Base-by-base conservation (phyloP, 2,888 invertebrate species). In the Rhimphoctona megacephalus region DNA sequence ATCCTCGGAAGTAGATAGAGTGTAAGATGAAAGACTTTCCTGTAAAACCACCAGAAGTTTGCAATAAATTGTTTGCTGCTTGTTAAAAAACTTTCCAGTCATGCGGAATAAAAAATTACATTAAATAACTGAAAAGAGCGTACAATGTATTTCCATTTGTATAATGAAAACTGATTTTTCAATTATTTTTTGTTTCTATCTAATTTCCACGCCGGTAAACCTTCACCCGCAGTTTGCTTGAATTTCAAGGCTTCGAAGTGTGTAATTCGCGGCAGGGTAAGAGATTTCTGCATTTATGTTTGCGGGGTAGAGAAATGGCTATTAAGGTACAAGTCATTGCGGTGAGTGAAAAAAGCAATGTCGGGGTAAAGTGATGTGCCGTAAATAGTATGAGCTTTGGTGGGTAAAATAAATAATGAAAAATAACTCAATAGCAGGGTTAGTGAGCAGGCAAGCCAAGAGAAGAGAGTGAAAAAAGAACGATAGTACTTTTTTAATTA, bases 401-500 rank as follows among this genome's bases (percentile, higher is more conserved):
- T 46, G 33, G 69, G 54, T 33, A 19, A 52, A n/a, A 70, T 67
- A 61, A 76, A 67, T 67, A 52, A 67, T 36, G 22, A 67, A 52
- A 67, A 69, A 54, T 64, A 66, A 33, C 57, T 61, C 17, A 46
- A 25, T 30, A 57, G 46, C 43, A 77, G 66, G 46, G n/a, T 67
- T 46, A 25, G 33, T 11, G 52, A 70, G 73, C n/a, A 22, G 22
- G 17, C 0, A 33, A 57, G 57, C 3, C 25, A 76, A 36, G 33
- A 36, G 33, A 22, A 36, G n/a, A 43, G 25, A 36, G 46, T 11
- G 19, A n/a, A 39, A n/a, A 46, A 39, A 11, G 22, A 49, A 36
- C 33, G 46, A 49, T 57, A 46, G 69, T 61, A 39, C 72, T 78
- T 78, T 78, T 81, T 82, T 82, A 85, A 77, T 77, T 72, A 81